phyloP scores from a whole-genome alignment of 2,888 invertebrate species.

The Limnephilus rhombicus region DNA sequence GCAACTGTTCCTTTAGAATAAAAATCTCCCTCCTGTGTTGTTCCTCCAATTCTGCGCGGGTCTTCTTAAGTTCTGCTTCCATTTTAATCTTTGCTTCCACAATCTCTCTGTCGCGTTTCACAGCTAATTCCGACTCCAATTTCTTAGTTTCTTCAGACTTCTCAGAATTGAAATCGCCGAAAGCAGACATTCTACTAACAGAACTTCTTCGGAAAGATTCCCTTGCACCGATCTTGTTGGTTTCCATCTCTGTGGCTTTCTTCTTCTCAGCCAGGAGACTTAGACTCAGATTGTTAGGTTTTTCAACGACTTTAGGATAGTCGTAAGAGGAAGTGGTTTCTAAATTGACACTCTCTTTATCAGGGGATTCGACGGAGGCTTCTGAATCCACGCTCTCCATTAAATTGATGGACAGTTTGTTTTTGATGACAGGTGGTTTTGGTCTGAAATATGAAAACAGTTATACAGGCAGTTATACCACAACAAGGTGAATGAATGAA shows the following conservation, averaged over 20 bases:
- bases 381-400: conserved; percentile 78
- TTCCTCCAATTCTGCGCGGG: conserved; percentile 76
- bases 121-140: conserved; percentile 78
- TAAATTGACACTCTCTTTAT: conserved; percentile 50
- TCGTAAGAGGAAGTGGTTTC: conserved; percentile 46
- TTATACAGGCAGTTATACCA: too few relatives aligned
- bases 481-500: too few relatives aligned
- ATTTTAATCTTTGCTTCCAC: conserved; percentile 71
- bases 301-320: conserved; percentile 43
- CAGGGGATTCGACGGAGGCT: conserved; percentile 74
- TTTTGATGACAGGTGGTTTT: conserved; percentile 69
- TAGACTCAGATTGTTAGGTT: conserved; percentile 59
- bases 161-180: conserved; percentile 66
- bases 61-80: conserved; percentile 73
- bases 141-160: conserved; percentile 76
- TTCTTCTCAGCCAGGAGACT: conserved; percentile 30
- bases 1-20: conserved; percentile 70
- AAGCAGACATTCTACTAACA: conserved; percentile 56
- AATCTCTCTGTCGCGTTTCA: conserved; percentile 77
- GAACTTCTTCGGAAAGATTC: conserved; percentile 55
- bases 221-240: conserved; percentile 41
- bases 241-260: conserved; percentile 24
- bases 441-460: conserved; percentile 43
- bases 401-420: conserved; percentile 76
- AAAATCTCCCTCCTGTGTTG: conserved; percentile 73